Evolutionary conservation across 2,113 vertebrate genomes (phyloP).

Genomic region (Thalassoma bifasciatum): DNA sequence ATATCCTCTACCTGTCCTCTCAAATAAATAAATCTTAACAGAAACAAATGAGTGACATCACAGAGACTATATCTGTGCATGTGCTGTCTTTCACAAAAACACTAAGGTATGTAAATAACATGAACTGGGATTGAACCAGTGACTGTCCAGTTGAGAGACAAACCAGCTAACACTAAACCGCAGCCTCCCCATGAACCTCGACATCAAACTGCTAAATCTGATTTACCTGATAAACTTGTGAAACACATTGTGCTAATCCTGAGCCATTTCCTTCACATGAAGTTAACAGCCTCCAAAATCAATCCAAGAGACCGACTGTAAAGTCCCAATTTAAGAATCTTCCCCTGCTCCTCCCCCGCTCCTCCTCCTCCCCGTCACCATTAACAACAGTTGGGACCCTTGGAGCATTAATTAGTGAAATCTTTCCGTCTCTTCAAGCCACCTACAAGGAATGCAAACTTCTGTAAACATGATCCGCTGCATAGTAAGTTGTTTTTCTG

Average conservation of each 20-base stretch:
- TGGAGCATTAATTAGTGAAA: slow-evolving; percentile 93
- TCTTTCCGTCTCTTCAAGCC: slow-evolving; percentile 82
- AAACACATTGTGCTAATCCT: not conserved
- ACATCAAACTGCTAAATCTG: not conserved
- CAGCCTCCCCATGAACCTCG: not conserved
- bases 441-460: slow-evolving; percentile 71
- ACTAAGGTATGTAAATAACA: too few species aligned
- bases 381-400: slow-evolving; percentile 89
- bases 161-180: too few species aligned
- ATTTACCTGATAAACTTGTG: not conserved
- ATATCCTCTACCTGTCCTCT: too few species aligned
- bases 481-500: slow-evolving; percentile 79
- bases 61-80: too few species aligned
- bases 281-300: slow-evolving; percentile 17
- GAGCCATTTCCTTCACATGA: not conserved
- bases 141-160: too few species aligned
- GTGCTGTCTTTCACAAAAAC: too few species aligned
- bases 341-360: slow-evolving; percentile 37
- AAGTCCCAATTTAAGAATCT: slow-evolving; percentile 65
- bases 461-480: slow-evolving; percentile 76
- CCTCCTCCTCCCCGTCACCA: slow-evolving; percentile 85
- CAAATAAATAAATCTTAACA: too few species aligned
- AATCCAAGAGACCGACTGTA: slow-evolving; percentile 11
- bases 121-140: too few species aligned
- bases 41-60: too few species aligned